Evolutionary conservation across 2,888 invertebrate genomes (phyloP).

Genomic region (Orchesella flavescens): DNA sequence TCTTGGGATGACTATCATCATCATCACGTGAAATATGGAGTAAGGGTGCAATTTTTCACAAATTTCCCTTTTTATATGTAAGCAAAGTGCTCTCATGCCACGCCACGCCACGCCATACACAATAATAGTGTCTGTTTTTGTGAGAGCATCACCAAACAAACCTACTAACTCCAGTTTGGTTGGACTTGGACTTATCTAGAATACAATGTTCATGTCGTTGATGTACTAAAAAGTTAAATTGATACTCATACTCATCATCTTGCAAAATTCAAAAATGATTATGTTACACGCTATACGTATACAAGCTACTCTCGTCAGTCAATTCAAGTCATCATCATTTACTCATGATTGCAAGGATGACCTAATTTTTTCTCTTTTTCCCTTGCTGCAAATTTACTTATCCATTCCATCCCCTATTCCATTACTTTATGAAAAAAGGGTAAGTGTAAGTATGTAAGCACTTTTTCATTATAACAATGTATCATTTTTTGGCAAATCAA

Average conservation of each 20-base stretch:
- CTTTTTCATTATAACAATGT: slow-evolving; percentile 6
- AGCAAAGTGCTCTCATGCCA: slow-evolving; percentile 22
- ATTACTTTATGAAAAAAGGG: background rate
- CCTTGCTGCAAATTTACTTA: slow-evolving; percentile 2
- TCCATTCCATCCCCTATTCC: background rate
- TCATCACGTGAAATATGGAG: slow-evolving; percentile 36
- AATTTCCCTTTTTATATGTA: slow-evolving; percentile 46
- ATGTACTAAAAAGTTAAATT: too few relatives aligned
- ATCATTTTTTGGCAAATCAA: slow-evolving; percentile 8
- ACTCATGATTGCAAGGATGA: slow-evolving; percentile 47
- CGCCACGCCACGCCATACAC: too few relatives aligned
- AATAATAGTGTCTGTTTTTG: background rate
- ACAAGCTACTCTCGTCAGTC: slow-evolving; percentile 14
- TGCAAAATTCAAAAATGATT: slow-evolving; percentile 17
- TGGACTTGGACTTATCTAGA: background rate
- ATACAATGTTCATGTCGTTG: slow-evolving; percentile 12
- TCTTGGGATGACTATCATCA: slow-evolving; percentile 37
- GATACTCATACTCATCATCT: background rate
- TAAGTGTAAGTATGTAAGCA: background rate
- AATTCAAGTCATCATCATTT: slow-evolving; percentile 31
- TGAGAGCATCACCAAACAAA: background rate
- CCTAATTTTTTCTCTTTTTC: slow-evolving; percentile 42
- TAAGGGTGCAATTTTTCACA: slow-evolving; percentile 53
- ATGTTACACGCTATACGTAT: background rate
- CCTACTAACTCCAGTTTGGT: slow-evolving; percentile 1